Conservation (phyloP, 92 coral and sea anemone species). For the Phenganax marumi region DNA sequence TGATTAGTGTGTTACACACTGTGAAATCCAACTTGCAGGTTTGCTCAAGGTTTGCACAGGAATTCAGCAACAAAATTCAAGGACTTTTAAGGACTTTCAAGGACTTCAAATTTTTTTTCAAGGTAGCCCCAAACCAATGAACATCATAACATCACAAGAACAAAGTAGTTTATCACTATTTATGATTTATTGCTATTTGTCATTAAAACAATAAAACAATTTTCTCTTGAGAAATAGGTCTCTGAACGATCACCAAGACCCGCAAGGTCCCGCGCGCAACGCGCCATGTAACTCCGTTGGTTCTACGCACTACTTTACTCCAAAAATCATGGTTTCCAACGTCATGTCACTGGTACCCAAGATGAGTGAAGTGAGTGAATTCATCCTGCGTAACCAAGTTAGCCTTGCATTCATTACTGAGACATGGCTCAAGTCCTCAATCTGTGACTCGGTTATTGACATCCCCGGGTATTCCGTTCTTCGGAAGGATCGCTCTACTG, state of each 20-base stretch:
- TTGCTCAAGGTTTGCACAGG: too few relatives aligned
- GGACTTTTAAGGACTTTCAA: too few relatives aligned
- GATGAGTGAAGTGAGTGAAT: conserved; percentile 49
- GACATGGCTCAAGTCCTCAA: conserved; percentile 43
- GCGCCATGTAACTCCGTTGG: not conserved
- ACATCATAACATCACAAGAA: too few relatives aligned
- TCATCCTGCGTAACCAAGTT: conserved; percentile 43
- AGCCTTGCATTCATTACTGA: conserved; percentile 45
- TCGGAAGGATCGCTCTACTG: conserved; percentile 36
- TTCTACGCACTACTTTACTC: not conserved
- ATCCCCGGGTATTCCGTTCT: conserved; percentile 46
- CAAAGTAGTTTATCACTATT: too few relatives aligned
- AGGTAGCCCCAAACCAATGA: too few relatives aligned
- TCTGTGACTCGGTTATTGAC: conserved; percentile 41
- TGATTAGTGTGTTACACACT: too few relatives aligned
- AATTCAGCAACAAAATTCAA: too few relatives aligned
- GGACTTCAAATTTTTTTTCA: too few relatives aligned
- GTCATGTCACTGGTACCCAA: conserved; percentile 48
- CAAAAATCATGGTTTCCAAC: conserved; percentile 43
- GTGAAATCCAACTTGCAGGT: too few relatives aligned
- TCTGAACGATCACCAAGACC: conserved; percentile 12
- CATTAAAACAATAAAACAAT: too few relatives aligned
- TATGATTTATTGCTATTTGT: too few relatives aligned
- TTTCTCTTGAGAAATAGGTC: too few relatives aligned
- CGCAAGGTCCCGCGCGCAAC: conserved; percentile 20